Evolutionary conservation across 2,888 invertebrate species (phyloP).

Genomic region (Tupiocoris notatus): DNA sequence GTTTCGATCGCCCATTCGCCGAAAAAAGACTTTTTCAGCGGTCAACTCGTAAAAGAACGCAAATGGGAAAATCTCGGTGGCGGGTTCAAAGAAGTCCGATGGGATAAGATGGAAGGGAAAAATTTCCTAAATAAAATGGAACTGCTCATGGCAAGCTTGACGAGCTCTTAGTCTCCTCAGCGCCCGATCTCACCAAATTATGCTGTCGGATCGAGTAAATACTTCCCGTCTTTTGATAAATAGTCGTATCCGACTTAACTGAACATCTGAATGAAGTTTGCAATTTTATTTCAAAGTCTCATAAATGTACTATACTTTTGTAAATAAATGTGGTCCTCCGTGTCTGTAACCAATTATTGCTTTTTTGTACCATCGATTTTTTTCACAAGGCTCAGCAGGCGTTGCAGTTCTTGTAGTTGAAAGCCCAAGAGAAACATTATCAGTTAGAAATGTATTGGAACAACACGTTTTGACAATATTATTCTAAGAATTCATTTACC

Average conservation of each 20-base stretch:
- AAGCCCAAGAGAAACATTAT: too few species aligned
- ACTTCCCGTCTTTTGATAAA: too few species aligned
- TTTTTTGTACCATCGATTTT: too few species aligned
- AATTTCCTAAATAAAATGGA: conserved; percentile 97
- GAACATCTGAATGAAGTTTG: too few species aligned
- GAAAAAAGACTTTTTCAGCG: conserved; percentile 81
- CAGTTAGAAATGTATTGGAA: too few species aligned
- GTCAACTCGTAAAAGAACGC: conserved; percentile 81
- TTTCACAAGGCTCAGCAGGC: too few species aligned
- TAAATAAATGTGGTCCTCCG: neutral
- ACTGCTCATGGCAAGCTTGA: conserved; percentile 85
- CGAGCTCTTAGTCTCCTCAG: conserved; percentile 62
- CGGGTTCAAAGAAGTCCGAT: conserved; percentile 82
- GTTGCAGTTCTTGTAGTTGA: too few species aligned
- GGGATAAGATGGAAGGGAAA: conserved; percentile 93
- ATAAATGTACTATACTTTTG: neutral
- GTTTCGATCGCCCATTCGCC: conserved; percentile 88
- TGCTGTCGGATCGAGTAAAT: too few species aligned
- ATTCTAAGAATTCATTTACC: too few species aligned
- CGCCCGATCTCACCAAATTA: neutral
- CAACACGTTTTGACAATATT: too few species aligned
- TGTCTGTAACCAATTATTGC: neutral
- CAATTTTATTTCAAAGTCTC: too few species aligned
- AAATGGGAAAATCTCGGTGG: conserved; percentile 95
- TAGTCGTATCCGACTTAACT: too few species aligned